Evolutionary conservation across 1,140 invertebrate genomes (phyloP), one percentile per base, ranked within the genome.

Genomic region (Nasonia vitripennis): DNA sequence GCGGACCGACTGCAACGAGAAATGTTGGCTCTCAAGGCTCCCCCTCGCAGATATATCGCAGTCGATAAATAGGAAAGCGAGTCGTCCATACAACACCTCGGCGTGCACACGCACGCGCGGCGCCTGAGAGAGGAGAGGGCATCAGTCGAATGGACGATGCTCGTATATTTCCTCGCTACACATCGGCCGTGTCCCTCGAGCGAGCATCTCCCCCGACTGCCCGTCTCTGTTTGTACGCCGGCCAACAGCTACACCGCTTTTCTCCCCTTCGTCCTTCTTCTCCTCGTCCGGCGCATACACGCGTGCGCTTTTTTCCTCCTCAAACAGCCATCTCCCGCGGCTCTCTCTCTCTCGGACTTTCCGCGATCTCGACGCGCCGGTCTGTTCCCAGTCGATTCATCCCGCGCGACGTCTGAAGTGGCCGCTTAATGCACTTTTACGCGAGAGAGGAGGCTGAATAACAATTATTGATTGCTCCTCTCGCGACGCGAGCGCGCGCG

Each of bases 61-160:
- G 74, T 78, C 75, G 74, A 84, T 84, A 84, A 84, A 84, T 84
- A 84, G 74, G 71, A 71, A 70, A 84, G 62, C 75, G 74, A 84
- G 55, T 84, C 77, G 75, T 78, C 51, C 51, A 68, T 78, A 83
- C 82, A 78, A 68, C 34, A 48, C 51, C 45, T 77, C 37, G 37
- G 4, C 55, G 71, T 20, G 73, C 23, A 51, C 31, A 31, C 41
- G 37, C 10, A 20, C 31, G 34, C 9, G 31, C 23, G 48, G 48
- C 41, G 34, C 34, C 34, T 37, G 34, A 37, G 34, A 37, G 34
- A 37, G 34, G 71, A 37, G 67, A 81, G 67, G 68, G 51, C 74
- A 84, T 71, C 74, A 78, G 82, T 78, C 55, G 55, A 78, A 84
- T 71, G 75, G 62, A 78, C 75, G 81, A 77, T 77, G 77, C 82